A percentile compares a stretch with the other conserved stretches of the same genome.
These are phyloP conservation scores for Danaus plexippus DNA, from an alignment of 1,140 invertebrate genomes.

Conservation along the genomic window DNA sequence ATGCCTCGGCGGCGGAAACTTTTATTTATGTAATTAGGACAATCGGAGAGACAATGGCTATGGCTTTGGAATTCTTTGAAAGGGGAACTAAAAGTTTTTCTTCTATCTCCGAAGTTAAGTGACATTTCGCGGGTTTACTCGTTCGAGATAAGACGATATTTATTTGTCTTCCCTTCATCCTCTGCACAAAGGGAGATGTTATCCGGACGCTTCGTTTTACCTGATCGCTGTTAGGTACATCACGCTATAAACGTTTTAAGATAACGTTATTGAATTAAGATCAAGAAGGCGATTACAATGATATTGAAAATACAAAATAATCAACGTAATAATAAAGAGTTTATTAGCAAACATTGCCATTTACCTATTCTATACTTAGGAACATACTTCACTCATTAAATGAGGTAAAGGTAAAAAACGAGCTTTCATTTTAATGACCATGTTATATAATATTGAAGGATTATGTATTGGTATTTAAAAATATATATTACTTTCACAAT, in stretches of 20 bases:
- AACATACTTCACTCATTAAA: no score
- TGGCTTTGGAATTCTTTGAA: constrained; percentile 17
- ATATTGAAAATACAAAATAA: no score
- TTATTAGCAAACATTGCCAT: no score
- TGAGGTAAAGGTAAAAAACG: no score
- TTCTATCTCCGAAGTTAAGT: constrained; percentile 37
- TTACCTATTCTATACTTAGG: no score
- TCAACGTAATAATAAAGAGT: no score
- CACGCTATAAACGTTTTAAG: constrained; percentile 9
- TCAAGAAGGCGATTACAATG: not conserved
- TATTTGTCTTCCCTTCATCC: constrained; percentile 34
- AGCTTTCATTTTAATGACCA: no score
- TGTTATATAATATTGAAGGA: no score
- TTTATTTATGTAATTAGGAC: constrained; percentile 28
- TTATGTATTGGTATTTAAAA: constrained; percentile 2
- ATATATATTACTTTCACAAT: not conserved
- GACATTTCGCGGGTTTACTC: constrained; percentile 41
- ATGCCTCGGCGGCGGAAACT: constrained; percentile 11
- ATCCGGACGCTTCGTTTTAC: constrained; percentile 24
- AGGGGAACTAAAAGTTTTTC: constrained; percentile 29
- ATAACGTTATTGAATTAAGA: constrained; percentile 18
- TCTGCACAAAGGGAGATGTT: constrained; percentile 27
- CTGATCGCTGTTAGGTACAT: constrained; percentile 15
- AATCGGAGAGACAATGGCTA: constrained; percentile 25
- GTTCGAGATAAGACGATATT: constrained; percentile 43